Evolutionary conservation across 1,140 invertebrate species (phyloP).

Genomic region (Pseudobourletiella spinata): DNA sequence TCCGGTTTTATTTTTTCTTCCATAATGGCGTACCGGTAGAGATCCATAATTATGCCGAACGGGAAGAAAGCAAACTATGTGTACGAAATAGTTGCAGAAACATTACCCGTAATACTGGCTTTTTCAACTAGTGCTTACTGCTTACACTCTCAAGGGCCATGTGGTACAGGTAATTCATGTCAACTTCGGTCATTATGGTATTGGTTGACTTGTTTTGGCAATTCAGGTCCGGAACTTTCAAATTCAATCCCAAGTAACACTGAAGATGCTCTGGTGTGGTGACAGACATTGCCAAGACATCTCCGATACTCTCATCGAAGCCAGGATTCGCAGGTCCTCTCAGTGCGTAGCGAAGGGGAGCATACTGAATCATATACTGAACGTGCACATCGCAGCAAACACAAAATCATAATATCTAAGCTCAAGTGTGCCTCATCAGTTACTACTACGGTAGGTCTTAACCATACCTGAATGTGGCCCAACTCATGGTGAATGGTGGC

Average conservation of each 20-base stretch:
- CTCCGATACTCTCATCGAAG: slow-evolving; percentile 1
- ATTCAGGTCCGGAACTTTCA: background rate
- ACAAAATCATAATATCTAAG: too few species aligned
- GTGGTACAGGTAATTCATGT: background rate
- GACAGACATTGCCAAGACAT: background rate
- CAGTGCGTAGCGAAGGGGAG: background rate
- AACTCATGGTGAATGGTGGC: slow-evolving; percentile 1
- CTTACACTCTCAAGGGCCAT: background rate
- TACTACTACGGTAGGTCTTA: too few species aligned
- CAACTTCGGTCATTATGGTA: background rate
- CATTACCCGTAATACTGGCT: background rate
- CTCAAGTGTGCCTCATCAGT: too few species aligned
- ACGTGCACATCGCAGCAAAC: background rate
- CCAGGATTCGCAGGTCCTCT: background rate
- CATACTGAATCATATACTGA: slow-evolving; percentile 1
- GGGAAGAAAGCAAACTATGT: slow-evolving; percentile 45
- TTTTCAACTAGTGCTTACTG: background rate
- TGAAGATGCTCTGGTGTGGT: slow-evolving; percentile 8
- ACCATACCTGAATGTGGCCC: background rate
- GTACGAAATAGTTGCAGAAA: slow-evolving; percentile 42
- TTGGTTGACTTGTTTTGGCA: background rate
- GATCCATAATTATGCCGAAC: slow-evolving; percentile 44
- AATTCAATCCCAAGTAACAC: background rate
- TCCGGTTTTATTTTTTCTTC: slow-evolving; percentile 37
- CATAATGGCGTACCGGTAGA: slow-evolving; percentile 44